These are phyloP conservation scores for Chrysodeixis includens DNA, from an alignment of 2,888 invertebrate genomes.

Conservation along the genomic window DNA sequence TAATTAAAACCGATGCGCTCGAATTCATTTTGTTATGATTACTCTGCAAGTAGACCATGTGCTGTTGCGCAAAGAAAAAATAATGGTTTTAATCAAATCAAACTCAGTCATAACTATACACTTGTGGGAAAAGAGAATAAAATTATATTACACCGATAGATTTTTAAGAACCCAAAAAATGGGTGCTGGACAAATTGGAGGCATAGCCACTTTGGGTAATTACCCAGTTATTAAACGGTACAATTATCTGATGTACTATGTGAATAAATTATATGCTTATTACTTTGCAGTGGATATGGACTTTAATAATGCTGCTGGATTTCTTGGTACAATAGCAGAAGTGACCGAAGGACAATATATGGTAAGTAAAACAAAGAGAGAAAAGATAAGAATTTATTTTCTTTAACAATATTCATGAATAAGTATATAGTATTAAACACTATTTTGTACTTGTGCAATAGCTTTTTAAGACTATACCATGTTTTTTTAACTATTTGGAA, in stretches of 20 bases:
- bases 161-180: constrained; percentile 53
- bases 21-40: constrained; percentile 51
- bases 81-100: not conserved
- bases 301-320: constrained; percentile 78
- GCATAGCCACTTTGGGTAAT: constrained; percentile 72
- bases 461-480: no score
- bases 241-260: not conserved
- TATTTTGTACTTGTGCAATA: no score
- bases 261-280: not conserved
- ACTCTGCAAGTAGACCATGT: not conserved
- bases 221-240: not conserved
- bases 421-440: no score
- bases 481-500: no score
- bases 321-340: constrained; percentile 68
- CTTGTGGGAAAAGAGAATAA: not conserved
- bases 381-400: not conserved
- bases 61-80: constrained; percentile 12
- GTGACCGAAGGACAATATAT: constrained; percentile 75
- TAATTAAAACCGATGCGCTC: constrained; percentile 40
- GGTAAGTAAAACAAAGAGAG: constrained; percentile 62
- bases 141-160: not conserved
- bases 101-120: constrained; percentile 7
- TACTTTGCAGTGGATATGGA: constrained; percentile 79
- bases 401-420: no score
- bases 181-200: constrained; percentile 77